Evolutionary conservation across 2,888 invertebrate species (phyloP).

Genomic region (Cremastinae sp.): DNA sequence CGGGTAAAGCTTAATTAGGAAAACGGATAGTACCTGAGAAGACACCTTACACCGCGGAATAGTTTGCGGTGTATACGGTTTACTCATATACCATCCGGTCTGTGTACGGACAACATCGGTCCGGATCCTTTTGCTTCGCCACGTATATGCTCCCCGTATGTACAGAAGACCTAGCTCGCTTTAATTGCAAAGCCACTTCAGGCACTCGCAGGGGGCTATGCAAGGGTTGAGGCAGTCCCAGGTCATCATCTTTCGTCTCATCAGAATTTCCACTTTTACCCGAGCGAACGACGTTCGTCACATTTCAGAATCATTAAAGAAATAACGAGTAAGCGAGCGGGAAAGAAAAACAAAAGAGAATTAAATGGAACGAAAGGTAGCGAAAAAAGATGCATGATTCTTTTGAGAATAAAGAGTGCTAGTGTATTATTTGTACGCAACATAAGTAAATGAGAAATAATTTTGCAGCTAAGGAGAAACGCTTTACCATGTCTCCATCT

Average conservation of each 20-base stretch:
- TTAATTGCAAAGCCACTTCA: conserved; percentile 49
- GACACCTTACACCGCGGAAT: conserved; percentile 38
- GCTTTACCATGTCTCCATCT: too few relatives aligned
- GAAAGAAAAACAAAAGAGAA: neutral
- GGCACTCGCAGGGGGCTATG: conserved; percentile 12
- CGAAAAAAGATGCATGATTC: too few relatives aligned
- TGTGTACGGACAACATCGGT: neutral
- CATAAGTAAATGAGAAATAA: too few relatives aligned
- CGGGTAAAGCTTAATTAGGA: conserved; percentile 49
- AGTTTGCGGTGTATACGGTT: conserved; percentile 6
- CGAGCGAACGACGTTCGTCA: neutral
- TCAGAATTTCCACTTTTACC: neutral
- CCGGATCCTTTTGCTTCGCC: neutral
- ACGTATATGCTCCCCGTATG: neutral
- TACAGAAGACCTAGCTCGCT: conserved; percentile 1
- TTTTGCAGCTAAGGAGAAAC: too few relatives aligned
- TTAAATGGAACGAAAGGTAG: neutral
- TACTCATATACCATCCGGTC: neutral
- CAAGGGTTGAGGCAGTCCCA: conserved; percentile 33
- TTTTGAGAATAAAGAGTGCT: too few relatives aligned
- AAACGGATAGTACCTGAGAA: conserved; percentile 48
- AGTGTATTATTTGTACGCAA: too few relatives aligned
- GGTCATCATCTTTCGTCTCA: conserved; percentile 23
- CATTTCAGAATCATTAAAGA: neutral
- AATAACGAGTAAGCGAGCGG: neutral